Percentiles rank a stretch among this genome's conserved stretches.
Evolutionary conservation across 2,113 vertebrate genomes (phyloP).

Genomic region (Pogonocichla stellata): DNA sequence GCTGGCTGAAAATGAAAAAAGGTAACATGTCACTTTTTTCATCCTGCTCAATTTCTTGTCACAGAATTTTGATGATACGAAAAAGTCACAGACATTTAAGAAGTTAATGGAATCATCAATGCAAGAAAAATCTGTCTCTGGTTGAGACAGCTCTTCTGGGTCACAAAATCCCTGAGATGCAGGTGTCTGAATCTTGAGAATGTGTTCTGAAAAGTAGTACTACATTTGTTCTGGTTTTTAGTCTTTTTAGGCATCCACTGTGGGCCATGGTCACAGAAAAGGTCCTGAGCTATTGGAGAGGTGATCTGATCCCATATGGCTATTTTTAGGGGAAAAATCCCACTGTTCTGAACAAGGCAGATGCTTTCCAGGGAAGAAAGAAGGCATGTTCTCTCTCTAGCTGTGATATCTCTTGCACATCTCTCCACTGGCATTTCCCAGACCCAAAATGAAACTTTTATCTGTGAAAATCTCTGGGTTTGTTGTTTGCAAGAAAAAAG

Average conservation of each 20-base stretch:
- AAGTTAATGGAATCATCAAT: neutral
- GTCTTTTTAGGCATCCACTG: neutral
- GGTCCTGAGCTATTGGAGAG: neutral
- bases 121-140: neutral
- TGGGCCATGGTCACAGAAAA: neutral
- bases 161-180: neutral
- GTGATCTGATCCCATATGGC: neutral
- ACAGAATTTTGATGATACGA: neutral
- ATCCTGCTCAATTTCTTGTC: neutral
- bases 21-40: neutral
- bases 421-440: neutral
- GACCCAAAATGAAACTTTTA: neutral
- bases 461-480: neutral
- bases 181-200: neutral
- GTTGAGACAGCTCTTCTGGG: neutral
- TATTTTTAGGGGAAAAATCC: neutral
- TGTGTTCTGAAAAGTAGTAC: neutral
- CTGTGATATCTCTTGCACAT: neutral
- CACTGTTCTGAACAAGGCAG: neutral
- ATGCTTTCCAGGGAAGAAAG: neutral
- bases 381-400: neutral
- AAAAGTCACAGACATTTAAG: neutral
- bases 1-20: neutral
- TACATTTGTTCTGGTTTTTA: neutral
- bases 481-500: neutral